phyloP scores from a whole-genome alignment of 1,140 invertebrate species.

The Ceratitis capitata region DNA sequence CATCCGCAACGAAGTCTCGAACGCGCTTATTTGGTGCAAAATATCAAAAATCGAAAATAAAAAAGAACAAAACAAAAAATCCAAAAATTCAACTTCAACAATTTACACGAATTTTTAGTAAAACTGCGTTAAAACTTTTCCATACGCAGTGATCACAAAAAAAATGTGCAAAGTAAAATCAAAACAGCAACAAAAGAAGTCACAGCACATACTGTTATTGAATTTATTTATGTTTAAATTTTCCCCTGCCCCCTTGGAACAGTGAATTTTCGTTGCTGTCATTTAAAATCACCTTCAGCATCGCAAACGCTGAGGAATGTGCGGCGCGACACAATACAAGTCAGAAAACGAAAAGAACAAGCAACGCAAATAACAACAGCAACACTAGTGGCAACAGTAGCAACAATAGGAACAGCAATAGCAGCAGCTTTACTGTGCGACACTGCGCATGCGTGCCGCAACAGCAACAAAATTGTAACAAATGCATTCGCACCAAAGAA shows the following conservation, averaged over 20 bases:
- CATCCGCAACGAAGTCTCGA: background rate
- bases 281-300: constrained; percentile 45
- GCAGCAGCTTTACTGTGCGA: background rate
- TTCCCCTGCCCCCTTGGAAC: background rate
- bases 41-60: background rate
- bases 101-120: constrained; percentile 35
- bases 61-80: background rate
- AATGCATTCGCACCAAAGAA: constrained; percentile 59
- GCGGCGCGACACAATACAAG: constrained; percentile 12
- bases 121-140: background rate
- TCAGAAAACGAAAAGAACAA: constrained; percentile 29
- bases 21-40: too few relatives aligned
- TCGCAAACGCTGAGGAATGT: background rate
- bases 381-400: too few relatives aligned
- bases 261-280: constrained; percentile 44
- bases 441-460: constrained; percentile 26
- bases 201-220: background rate
- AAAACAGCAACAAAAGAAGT: constrained; percentile 17
- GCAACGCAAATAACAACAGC: background rate
- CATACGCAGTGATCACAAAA: background rate
- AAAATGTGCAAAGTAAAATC: too few relatives aligned
- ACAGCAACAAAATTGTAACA: constrained; percentile 52
- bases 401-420: constrained; percentile 7
- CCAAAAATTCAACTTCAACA: background rate
- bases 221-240: background rate